Base-by-base conservation (phyloP, 2,113 vertebrate genomes). In the Tympanuchus pallidicinctus region DNA sequence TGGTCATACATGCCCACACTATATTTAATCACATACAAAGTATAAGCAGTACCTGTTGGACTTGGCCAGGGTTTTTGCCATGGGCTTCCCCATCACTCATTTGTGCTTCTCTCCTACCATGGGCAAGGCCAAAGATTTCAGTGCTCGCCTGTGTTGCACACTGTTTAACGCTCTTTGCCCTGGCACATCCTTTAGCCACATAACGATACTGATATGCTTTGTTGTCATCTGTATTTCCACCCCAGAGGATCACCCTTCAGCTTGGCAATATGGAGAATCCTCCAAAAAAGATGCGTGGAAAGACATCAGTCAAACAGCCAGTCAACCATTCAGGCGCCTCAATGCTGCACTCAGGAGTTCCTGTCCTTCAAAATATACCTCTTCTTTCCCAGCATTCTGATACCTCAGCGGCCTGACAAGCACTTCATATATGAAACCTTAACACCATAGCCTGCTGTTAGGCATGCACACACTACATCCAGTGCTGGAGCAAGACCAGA, bases 161-260 rank as follows among this genome's bases (percentile, higher is more conserved):
- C 42, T 30, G 6, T 63, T 92, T 71, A 38, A 42, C 57, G 73
- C 43, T 86, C n/a, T 93, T 94, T 92, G 72, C 65, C 47, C 69
- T 0, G 0, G 54, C 72, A 59, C 65, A 72, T 92, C 92, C 85
- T 90, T 90, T 52, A 69, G 79, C 82, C 43, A 36, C 0, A 5
- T 60, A 57, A 54, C 47, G 82, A 78, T 76, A 86, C 1, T 5
- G 43, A 88, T 92, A 95, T 78, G 82, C 89, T 83, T 88, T 92
- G 91, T 91, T 86, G 92, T 90, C 79, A 4, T 0, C 90, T 95
- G 79, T 60, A 93, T 94, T 94, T 94, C 91, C 90, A 96, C 61
- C 61, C 65, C 52, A 28, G 82, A 92, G 77, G 93, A 96, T 92
- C 85, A 78, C 12, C 88, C 92, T 94, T 78, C 85, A 90, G 59